Conservation (phyloP, 2,888 invertebrate species). For the Drosophila mimica region DNA sequence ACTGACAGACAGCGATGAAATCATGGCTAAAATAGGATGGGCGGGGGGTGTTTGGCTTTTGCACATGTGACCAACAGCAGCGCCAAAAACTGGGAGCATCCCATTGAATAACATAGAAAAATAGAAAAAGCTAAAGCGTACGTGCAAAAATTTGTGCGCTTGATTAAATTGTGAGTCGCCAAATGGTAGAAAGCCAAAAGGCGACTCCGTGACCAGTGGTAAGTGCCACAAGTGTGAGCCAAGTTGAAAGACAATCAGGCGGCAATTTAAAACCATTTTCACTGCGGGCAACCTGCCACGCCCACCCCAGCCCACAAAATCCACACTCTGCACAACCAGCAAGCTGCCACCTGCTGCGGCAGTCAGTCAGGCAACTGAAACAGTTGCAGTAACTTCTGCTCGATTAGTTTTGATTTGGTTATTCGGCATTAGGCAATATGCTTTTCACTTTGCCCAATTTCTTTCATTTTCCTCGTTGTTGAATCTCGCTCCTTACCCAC, state of each 20-base stretch:
- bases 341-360: conserved; percentile 51
- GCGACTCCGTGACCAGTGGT: conserved; percentile 49
- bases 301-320: neutral
- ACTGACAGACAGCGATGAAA: conserved; percentile 40
- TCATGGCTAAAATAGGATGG: neutral
- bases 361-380: conserved; percentile 28
- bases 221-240: conserved; percentile 71
- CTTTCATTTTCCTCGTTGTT: conserved; percentile 36
- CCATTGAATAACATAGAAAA: conserved; percentile 71
- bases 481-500: neutral
- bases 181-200: conserved; percentile 34
- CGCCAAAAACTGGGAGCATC: conserved; percentile 42
- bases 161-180: conserved; percentile 75
- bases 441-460: conserved; percentile 36
- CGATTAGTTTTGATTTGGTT: conserved; percentile 81
- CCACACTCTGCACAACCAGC: neutral
- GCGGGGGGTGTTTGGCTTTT: neutral
- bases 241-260: conserved; percentile 77
- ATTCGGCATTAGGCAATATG: conserved; percentile 75
- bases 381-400: conserved; percentile 75
- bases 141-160: conserved; percentile 80
- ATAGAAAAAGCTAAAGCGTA: conserved; percentile 68
- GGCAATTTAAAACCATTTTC: conserved; percentile 80
- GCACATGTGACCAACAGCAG: conserved; percentile 68
- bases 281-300: conserved; percentile 55